Base-by-base conservation (phyloP, 2,888 invertebrate genomes). In the Aphidoletes aphidimyza region DNA sequence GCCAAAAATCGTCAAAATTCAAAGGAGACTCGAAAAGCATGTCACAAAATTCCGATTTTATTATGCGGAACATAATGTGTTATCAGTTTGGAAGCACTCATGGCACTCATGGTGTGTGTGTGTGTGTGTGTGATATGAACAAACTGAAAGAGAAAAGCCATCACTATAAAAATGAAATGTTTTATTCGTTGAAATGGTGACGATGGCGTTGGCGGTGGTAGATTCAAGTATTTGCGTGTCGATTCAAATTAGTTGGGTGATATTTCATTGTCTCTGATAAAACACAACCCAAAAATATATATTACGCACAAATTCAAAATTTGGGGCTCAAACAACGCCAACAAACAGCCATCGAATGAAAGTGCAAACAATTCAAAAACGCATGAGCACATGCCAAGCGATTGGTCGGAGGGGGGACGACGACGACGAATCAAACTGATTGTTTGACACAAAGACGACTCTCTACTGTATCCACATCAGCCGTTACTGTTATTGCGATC, bases 401-500 rank as follows among this genome's bases (percentile, higher is more conserved):
- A n/a, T n/a, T n/a, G n/a, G n/a, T n/a, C n/a, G n/a, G n/a, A n/a
- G n/a, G n/a, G n/a, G n/a, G n/a, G n/a, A n/a, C n/a, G n/a, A n/a
- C 14, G 6, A 14, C 42, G 42, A 42, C 42, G 42, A 42, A 14
- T 14, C 42, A 14, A 42, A 42, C 14, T 6, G 8, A 9, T 9
- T 42, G 8, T 42, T 42, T 42, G 42, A 14, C 42, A 42, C 42
- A 14, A 42, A 42, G 6, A 42, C 42, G 42, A 42, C n/a, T n/a
- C n/a, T n/a, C n/a, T n/a, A n/a, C n/a, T n/a, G n/a, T n/a, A n/a
- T n/a, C n/a, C n/a, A n/a, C n/a, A n/a, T 69, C 30, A 69, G 69
- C 69, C 26, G 69, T 69, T 69, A 69, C 34, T 3, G 69, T 69
- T 69, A 69, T 69, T 69, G 69, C 69, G 69, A 54, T 69, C 42